Evolutionary conservation across 2,888 invertebrate species (phyloP).

Genomic region (Cerceris ruficornis): DNA sequence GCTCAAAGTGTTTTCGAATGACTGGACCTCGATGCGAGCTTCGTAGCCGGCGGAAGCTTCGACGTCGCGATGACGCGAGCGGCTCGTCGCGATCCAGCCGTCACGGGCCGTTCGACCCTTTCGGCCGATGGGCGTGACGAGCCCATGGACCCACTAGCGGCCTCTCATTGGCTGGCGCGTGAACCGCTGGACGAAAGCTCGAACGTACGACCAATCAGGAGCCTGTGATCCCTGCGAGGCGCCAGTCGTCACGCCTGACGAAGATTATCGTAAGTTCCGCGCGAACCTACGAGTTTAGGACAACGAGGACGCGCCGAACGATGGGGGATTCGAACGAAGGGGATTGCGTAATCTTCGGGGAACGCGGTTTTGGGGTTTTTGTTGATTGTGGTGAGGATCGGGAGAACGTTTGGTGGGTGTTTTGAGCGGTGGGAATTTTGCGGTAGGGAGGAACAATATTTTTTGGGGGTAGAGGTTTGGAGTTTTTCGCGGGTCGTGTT

Average conservation of each 20-base stretch:
- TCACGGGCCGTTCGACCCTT: conserved; percentile 3
- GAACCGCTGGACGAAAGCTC: conserved; percentile 9
- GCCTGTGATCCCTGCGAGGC: neutral
- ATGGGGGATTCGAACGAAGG: conserved; percentile 9
- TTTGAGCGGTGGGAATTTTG: no score
- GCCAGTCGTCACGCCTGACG: conserved; percentile 22
- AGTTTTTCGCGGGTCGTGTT: no score
- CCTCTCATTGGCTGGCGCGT: conserved; percentile 22
- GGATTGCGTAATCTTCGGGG: conserved; percentile 31
- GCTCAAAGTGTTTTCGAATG: conserved; percentile 72
- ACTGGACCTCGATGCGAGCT: conserved; percentile 63
- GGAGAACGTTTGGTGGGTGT: no score
- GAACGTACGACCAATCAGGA: conserved; percentile 35
- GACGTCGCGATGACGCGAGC: conserved; percentile 56
- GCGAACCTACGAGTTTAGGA: conserved; percentile 2
- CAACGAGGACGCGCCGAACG: neutral
- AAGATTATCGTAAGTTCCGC: neutral
- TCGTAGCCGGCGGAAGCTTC: conserved; percentile 40
- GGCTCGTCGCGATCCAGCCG: conserved; percentile 37
- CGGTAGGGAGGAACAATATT: no score
- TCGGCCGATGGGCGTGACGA: conserved; percentile 36
- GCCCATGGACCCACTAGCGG: neutral
- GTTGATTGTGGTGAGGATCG: neutral
- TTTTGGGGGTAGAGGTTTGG: no score
- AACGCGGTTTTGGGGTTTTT: conserved; percentile 1